Base-by-base conservation (phyloP, 2,888 invertebrate species). In the Agrochola lychnidis region DNA sequence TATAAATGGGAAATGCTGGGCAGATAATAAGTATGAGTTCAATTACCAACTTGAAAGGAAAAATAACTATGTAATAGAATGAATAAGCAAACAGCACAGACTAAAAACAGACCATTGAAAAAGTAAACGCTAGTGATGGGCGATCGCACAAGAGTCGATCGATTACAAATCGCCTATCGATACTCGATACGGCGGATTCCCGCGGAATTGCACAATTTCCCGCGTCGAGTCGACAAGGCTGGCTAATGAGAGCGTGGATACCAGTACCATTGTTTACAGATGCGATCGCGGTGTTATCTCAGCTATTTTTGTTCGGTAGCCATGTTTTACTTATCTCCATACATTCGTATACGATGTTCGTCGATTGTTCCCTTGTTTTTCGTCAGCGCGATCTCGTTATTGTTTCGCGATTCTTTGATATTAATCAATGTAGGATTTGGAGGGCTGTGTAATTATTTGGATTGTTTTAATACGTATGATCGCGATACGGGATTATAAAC, bases 171-270 rank as follows among this genome's bases (percentile, higher is more conserved):
- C 93, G 91, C 86, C 88, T 84, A 92, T 94, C 93, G 93, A 94
- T 92, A 90, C 87, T 90, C 91, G 92, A 94, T 94, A 90, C 92
- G 86, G 89, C 89, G 91, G 92, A 94, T 94, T 94, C 94, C 91
- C 91, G 91, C 89, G 92, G 93, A 94, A 94, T 95, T 94, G 94
- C 94, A 92, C 94, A 94, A 94, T 94, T 93, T 93, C 93, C 92
- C 94, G 88, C 81, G 87, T 85, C 92, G 92, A 92, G 90, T 93
- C 92, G 93, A 93, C 94, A 93, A 91, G 93, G 93, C 94, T 92
- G 91, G 95, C 95, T 96, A 96, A 96, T 96, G 96, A 96, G 96
- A 94, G 95, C 95, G 94, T 93, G 95, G 94, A 93, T 93, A 91
- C 92, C 91, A 90, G 90, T 90, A 91, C 96, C 95, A 96, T 96